These are phyloP conservation scores for Dicranocentrus wangi DNA, from an alignment of 2,888 invertebrate species.

Conservation along the genomic window DNA sequence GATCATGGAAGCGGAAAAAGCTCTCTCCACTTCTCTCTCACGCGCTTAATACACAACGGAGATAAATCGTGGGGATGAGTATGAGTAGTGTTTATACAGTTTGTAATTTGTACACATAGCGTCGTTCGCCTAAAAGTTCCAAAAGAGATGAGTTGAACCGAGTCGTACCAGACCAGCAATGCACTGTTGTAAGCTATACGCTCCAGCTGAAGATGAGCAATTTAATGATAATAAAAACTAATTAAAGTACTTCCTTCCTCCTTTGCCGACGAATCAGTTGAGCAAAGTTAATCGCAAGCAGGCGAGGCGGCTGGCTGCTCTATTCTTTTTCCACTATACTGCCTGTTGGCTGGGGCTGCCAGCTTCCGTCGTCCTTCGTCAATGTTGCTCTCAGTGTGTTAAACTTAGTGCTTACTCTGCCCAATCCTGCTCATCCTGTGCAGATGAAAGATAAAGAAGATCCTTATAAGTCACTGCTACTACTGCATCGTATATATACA, in stretches of 20 bases:
- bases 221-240: conserved; percentile 67
- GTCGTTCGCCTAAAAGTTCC: not conserved
- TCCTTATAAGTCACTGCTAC: conserved; percentile 62
- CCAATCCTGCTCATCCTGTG: conserved; percentile 67
- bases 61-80: conserved; percentile 43
- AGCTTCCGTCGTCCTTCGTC: conserved; percentile 67
- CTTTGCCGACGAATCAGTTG: conserved; percentile 58
- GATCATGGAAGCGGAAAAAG: conserved; percentile 65
- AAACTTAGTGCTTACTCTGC: conserved; percentile 47
- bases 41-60: conserved; percentile 6
- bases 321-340: conserved; percentile 29
- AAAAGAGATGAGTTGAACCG: not conserved
- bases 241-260: conserved; percentile 67
- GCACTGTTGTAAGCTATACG: not conserved
- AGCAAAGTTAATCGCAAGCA: conserved; percentile 56
- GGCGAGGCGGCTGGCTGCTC: conserved; percentile 53
- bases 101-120: conserved; percentile 32
- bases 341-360: conserved; percentile 41
- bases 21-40: conserved; percentile 18
- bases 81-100: conserved; percentile 39
- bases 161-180: not conserved
- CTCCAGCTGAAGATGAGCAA: conserved; percentile 67
- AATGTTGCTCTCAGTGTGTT: conserved; percentile 50
- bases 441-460: conserved; percentile 65
- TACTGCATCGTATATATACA: conserved; percentile 36